Evolutionary conservation across 2,888 invertebrate species (phyloP).

Genomic region (Germaria angustata): DNA sequence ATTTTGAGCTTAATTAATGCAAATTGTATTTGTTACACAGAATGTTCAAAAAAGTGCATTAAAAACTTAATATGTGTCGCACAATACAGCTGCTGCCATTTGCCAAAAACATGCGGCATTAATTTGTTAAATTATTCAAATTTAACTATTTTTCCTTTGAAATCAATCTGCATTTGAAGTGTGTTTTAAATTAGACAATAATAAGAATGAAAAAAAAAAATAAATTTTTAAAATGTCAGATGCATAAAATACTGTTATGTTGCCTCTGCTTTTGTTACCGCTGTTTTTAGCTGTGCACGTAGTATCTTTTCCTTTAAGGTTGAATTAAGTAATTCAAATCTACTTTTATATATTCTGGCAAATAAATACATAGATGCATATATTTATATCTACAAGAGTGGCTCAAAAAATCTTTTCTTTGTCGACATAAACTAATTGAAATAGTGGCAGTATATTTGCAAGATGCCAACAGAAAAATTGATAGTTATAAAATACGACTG

Average conservation of each 20-base stretch:
- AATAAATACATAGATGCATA: not conserved
- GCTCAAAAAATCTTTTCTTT: not conserved
- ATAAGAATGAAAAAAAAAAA: not conserved
- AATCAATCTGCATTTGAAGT: slow-evolving; percentile 50
- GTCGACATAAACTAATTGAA: too few species aligned
- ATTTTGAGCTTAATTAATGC: too few species aligned
- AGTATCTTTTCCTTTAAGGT: not conserved
- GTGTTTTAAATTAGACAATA: not conserved
- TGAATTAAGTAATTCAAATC: slow-evolving; percentile 8
- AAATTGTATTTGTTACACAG: too few species aligned
- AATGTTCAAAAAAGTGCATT: too few species aligned
- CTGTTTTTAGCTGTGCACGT: not conserved
- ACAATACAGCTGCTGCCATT: not conserved
- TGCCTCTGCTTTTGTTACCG: not conserved
- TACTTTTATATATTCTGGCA: not conserved
- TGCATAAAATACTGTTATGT: slow-evolving; percentile 28
- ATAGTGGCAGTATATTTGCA: too few species aligned
- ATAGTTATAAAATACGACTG: too few species aligned
- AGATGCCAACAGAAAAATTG: too few species aligned
- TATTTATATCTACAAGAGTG: not conserved
- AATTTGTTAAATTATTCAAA: slow-evolving; percentile 13
- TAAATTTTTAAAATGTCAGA: slow-evolving; percentile 43
- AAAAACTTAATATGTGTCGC: too few species aligned
- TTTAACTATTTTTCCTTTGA: slow-evolving; percentile 33
- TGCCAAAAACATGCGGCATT: slow-evolving; percentile 2